A percentile compares a stretch with the other conserved stretches of the same genome.
Conservation (phyloP, 2,797 vertebrate genomes). For the Gallinago solitaria region DNA sequence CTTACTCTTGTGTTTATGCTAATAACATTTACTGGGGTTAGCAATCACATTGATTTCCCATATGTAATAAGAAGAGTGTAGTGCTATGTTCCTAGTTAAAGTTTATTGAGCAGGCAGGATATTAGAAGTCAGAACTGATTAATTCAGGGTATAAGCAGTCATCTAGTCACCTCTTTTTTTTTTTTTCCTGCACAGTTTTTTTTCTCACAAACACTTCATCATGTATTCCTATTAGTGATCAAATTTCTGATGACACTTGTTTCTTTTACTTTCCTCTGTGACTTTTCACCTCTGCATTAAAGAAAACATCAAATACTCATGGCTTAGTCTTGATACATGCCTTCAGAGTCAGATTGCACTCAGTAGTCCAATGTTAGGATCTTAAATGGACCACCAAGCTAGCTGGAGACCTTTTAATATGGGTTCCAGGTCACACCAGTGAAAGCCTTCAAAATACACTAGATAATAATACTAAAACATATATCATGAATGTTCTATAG, state of each 20-base stretch:
- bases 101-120: slow-evolving; percentile 51
- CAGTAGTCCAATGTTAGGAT: neutral
- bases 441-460: neutral
- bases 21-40: neutral
- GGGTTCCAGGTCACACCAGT: neutral
- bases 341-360: neutral
- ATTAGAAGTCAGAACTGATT: slow-evolving; percentile 51
- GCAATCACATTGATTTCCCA: slow-evolving; percentile 55
- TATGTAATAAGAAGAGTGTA: slow-evolving; percentile 22
- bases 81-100: neutral
- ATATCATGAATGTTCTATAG: neutral
- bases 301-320: neutral
- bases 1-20: neutral
- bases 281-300: neutral
- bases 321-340: neutral
- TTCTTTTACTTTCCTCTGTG: neutral
- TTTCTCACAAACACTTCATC: neutral
- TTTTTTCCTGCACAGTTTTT: fast-evolving
- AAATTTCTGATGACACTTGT: neutral
- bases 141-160: slow-evolving; percentile 10
- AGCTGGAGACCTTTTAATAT: neutral
- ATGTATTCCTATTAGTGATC: neutral
- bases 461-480: neutral
- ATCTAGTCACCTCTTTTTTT: neutral
- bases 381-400: neutral